A percentile compares a stretch with the other conserved stretches of the same genome.
These are phyloP conservation scores for Melieria omissa DNA, from an alignment of 2,888 invertebrate species.

Conservation along the genomic window DNA sequence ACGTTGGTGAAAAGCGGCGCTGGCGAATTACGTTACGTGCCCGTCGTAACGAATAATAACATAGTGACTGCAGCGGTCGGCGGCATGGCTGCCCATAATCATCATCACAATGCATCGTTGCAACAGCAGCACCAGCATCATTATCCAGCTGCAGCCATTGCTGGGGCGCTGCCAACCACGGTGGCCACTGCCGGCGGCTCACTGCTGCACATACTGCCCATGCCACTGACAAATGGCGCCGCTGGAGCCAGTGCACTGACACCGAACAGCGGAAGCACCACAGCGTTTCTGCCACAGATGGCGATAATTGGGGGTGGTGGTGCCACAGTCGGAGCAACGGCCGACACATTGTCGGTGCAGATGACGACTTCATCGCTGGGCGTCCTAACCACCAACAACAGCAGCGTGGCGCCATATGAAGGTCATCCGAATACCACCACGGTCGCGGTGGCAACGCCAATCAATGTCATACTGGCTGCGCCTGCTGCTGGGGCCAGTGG, in stretches of 20 bases:
- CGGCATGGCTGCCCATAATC: background rate
- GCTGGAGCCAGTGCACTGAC: slow-evolving; percentile 13
- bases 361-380: slow-evolving; percentile 11
- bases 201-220: slow-evolving; percentile 24
- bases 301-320: slow-evolving; percentile 15
- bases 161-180: too few species aligned
- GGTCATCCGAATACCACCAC: background rate
- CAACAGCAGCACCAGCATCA: slow-evolving; percentile 17
- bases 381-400: slow-evolving; percentile 20
- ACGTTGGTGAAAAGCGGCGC: too few species aligned
- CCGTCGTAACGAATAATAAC: slow-evolving; percentile 19
- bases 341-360: background rate
- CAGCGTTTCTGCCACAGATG: slow-evolving; percentile 26
- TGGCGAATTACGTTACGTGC: background rate
- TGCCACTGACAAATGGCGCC: slow-evolving; percentile 9
- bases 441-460: slow-evolving; percentile 12
- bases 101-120: slow-evolving; percentile 6
- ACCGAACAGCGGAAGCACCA: background rate
- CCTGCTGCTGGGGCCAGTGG: background rate
- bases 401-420: background rate
- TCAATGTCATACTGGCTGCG: slow-evolving; percentile 13
- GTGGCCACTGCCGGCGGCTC: slow-evolving; percentile 4
- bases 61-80: background rate
- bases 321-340: background rate
- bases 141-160: background rate